These are phyloP conservation scores for Pogonocherus hispidulus DNA, from an alignment of 2,888 invertebrate species.

Conservation along the genomic window DNA sequence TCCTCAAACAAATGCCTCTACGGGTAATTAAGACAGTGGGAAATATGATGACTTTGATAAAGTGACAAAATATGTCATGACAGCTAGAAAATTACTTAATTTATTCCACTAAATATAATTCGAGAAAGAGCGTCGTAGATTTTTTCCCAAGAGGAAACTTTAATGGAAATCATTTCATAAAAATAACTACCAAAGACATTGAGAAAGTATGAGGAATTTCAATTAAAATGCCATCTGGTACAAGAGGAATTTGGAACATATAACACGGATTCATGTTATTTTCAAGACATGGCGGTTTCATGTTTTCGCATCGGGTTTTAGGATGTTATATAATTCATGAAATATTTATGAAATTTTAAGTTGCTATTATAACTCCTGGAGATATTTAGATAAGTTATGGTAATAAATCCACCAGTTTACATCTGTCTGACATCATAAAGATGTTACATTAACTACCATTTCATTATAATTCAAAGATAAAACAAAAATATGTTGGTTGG, in stretches of 20 bases:
- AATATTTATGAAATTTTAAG: constrained; percentile 21
- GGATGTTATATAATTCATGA: constrained; percentile 16
- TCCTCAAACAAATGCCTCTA: constrained; percentile 10
- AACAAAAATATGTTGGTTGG: constrained; percentile 14
- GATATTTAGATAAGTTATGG: constrained; percentile 13
- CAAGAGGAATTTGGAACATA: constrained; percentile 5
- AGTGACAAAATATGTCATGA: constrained; percentile 28
- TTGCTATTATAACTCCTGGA: not conserved
- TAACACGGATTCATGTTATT: constrained; percentile 16
- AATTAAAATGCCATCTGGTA: constrained; percentile 42
- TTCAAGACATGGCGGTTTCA: constrained; percentile 9
- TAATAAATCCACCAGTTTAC: constrained; percentile 15
- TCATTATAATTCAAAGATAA: constrained; percentile 22
- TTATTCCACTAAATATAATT: constrained; percentile 23
- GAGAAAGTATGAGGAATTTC: constrained; percentile 36
- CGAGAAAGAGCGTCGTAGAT: constrained; percentile 13
- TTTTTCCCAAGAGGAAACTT: constrained; percentile 19
- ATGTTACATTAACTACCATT: constrained; percentile 22
- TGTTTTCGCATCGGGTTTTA: constrained; percentile 14
- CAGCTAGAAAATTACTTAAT: constrained; percentile 24
- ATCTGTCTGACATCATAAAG: constrained; percentile 9
- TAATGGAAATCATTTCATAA: constrained; percentile 24
- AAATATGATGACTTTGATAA: constrained; percentile 27
- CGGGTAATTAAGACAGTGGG: constrained; percentile 24
- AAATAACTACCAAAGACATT: constrained; percentile 24